Evolutionary conservation across 1,140 invertebrate species (phyloP).

Genomic region (Asbolus verrucosus): DNA sequence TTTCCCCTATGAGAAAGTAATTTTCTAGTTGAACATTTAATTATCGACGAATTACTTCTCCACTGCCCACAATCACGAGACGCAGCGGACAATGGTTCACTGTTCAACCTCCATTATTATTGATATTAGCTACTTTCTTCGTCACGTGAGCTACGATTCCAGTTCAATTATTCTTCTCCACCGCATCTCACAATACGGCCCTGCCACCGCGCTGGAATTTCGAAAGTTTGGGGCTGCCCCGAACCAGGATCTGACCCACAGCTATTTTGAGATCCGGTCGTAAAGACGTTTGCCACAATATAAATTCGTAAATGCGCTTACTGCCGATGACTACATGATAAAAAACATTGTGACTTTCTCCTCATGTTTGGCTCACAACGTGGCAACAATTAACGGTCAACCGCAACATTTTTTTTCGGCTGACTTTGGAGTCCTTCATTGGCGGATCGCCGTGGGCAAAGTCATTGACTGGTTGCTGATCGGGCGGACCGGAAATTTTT

Average conservation of each 20-base stretch:
- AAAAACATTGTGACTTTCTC: conserved; percentile 14
- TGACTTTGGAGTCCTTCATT: no score
- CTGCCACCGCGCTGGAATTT: no score
- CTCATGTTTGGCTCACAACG: neutral
- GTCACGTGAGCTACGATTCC: neutral
- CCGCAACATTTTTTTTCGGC: no score
- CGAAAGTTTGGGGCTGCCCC: conserved; percentile 3
- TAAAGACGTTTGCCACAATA: neutral
- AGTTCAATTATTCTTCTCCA: conserved; percentile 13
- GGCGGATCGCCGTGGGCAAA: no score
- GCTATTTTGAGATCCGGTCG: conserved; percentile 18
- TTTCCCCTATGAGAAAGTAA: conserved; percentile 31
- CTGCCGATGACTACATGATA: conserved; percentile 6
- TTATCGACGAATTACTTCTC: conserved; percentile 10
- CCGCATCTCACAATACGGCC: neutral
- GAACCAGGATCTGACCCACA: conserved; percentile 29
- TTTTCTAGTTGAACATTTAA: conserved; percentile 20
- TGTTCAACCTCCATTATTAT: conserved; percentile 17
- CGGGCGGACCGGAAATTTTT: neutral
- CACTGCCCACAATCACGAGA: conserved; percentile 13
- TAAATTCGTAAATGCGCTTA: neutral
- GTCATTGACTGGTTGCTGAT: neutral
- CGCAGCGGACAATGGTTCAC: neutral
- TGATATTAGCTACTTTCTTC: conserved; percentile 17
- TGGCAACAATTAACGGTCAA: neutral